Conservation (phyloP, 2,888 invertebrate species). For the Parnassius orleans region DNA sequence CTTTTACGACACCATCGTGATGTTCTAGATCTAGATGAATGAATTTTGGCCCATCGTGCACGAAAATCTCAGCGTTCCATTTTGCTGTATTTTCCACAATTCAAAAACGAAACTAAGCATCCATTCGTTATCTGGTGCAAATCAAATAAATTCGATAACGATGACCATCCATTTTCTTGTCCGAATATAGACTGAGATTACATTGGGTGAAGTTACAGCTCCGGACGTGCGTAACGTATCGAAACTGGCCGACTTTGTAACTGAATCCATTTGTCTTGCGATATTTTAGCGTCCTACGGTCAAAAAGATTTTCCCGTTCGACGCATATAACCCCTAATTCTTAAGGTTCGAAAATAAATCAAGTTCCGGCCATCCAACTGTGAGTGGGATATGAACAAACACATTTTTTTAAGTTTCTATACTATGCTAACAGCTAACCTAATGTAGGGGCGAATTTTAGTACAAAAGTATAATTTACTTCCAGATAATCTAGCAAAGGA, state of each 20-base stretch:
- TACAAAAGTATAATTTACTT: no score
- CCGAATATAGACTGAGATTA: not conserved
- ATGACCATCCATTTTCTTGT: not conserved
- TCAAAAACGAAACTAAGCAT: no score
- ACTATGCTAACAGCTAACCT: no score
- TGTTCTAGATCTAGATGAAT: no score
- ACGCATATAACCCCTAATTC: not conserved
- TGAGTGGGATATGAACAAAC: not conserved
- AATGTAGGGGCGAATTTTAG: no score
- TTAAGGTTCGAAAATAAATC: not conserved
- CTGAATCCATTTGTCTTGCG: conserved; percentile 2
- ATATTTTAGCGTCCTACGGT: not conserved
- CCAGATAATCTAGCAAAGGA: no score
- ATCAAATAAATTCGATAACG: not conserved
- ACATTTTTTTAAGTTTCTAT: not conserved
- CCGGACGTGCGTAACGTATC: not conserved
- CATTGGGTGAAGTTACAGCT: not conserved
- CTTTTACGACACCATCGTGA: no score
- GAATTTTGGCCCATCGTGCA: no score
- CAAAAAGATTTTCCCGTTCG: not conserved
- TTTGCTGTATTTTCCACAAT: no score
- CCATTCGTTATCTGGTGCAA: not conserved
- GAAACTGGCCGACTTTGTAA: not conserved
- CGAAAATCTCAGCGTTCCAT: no score
- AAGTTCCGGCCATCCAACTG: not conserved